phyloP scores from a whole-genome alignment of 2,888 invertebrate species.

The Dorcus hopei region DNA sequence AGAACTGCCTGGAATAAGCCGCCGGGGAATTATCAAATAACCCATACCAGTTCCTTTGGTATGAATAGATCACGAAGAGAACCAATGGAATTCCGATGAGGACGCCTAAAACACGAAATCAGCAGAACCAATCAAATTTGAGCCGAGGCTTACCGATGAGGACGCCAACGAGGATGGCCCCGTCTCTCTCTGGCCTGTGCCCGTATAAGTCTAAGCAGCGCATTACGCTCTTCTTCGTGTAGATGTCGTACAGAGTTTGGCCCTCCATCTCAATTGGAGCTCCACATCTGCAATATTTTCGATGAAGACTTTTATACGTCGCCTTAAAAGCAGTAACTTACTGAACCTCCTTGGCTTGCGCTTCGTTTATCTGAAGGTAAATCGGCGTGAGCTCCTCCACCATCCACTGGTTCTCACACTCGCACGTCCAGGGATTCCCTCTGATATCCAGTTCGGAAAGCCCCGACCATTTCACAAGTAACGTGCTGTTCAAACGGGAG shows the following conservation, averaged over 20 bases:
- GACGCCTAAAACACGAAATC: conserved; percentile 50
- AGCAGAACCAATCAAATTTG: background rate
- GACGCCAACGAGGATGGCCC: conserved; percentile 65
- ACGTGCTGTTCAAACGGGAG: conserved; percentile 60
- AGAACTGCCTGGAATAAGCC: conserved; percentile 66
- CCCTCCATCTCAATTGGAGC: conserved; percentile 64
- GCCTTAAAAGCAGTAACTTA: conserved; percentile 38
- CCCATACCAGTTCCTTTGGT: conserved; percentile 65
- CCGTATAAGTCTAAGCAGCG: conserved; percentile 66
- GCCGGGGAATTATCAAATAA: conserved; percentile 57
- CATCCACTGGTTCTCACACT: conserved; percentile 77
- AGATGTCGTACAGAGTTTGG: conserved; percentile 57
- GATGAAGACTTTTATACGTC: background rate
- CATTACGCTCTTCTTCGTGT: conserved; percentile 56
- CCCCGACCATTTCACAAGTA: conserved; percentile 68
- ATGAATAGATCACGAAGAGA: conserved; percentile 57
- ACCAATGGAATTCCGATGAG: conserved; percentile 67
- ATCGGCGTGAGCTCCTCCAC: conserved; percentile 61
- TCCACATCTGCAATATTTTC: conserved; percentile 54
- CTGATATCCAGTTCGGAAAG: conserved; percentile 64
- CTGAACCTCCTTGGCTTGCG: conserved; percentile 51
- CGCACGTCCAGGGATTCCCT: conserved; percentile 75
- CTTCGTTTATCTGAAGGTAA: conserved; percentile 50
- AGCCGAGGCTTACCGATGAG: conserved; percentile 54
- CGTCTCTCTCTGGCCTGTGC: conserved; percentile 65